These are phyloP conservation scores for Pseudomyrmex cubaensis DNA, from an alignment of 1,140 invertebrate genomes.

Conservation along the genomic window DNA sequence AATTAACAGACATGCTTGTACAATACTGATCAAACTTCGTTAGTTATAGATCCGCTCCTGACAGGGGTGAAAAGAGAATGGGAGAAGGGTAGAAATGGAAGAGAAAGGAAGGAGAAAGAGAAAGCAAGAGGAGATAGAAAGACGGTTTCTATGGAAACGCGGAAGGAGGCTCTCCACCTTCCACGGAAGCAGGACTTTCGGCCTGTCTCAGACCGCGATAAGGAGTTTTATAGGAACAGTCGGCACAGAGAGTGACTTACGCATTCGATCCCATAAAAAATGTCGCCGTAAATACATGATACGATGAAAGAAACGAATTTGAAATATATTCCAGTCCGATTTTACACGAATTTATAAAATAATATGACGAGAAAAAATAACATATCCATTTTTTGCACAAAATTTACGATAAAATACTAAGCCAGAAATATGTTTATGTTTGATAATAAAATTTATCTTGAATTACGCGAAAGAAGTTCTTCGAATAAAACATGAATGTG, in stretches of 20 bases:
- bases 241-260: neutral
- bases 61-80: conserved; percentile 50
- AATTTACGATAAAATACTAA: too few species aligned
- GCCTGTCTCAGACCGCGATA: conserved; percentile 68
- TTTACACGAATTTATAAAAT: neutral
- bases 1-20: neutral
- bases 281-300: neutral
- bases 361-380: neutral
- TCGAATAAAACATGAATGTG: neutral
- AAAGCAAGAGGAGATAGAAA: conserved; percentile 64
- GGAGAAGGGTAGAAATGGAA: conserved; percentile 53
- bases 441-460: too few species aligned
- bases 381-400: neutral
- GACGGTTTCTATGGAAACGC: conserved; percentile 78
- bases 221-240: conserved; percentile 61
- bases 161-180: conserved; percentile 69
- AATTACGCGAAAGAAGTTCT: neutral
- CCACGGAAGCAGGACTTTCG: conserved; percentile 54
- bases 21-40: neutral
- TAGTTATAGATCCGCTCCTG: conserved; percentile 38
- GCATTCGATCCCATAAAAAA: neutral
- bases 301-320: neutral
- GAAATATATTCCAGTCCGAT: neutral
- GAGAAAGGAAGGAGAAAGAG: conserved; percentile 29
- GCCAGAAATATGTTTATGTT: too few species aligned